Evolutionary conservation across 2,797 vertebrate genomes (phyloP), one percentile per base, ranked within the genome.

Genomic region (Cryptoprocta ferox): DNA sequence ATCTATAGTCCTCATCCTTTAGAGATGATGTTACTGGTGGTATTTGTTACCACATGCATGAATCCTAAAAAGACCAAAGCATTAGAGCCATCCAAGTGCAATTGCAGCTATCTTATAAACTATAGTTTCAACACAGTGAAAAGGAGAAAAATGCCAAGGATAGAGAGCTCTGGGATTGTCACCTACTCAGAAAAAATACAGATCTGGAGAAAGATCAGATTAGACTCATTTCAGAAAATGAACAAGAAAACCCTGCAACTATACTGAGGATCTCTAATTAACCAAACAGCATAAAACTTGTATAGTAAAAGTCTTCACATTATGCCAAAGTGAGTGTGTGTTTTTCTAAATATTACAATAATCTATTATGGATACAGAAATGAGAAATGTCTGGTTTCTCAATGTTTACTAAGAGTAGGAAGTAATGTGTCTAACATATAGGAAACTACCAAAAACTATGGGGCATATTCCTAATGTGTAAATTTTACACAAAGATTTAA

Each of bases 1-100:
- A 82, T 82, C 91, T 85, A 68, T 59, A 93, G 56, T 68, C 16
- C 63, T 94, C 84, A 56, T 82, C 68, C 70, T 93, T 70, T 42
- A 82, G 13, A 94, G 50, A 93, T 50, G 61, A 73, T 48, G 39
- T 80, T 81, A 73, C 39, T 90, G 28, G 89, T 61, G 24, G 61
- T 66, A 87, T 73, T 30, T 78, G 81, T 81, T 94, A 73, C 21
- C 56, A 73, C 21, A 71, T 48, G 19, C 35, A 76, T 48, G 50
- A 91, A 82, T 65, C 63, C 65, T 92, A 81, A 83, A 50, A 80
- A 68, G 45, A 89, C 12, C 63, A 91, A 78, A 56, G 79, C 48
- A 84, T 0, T 53, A 71, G n/a, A 80, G 30, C 35, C 14, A 61
- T 42, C 28, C 65, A 93, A 78, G 12, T 48, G 6, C 65, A 88